A percentile compares a stretch with the other conserved stretches of the same genome.
These are phyloP conservation scores for Periplaneta americana DNA, from an alignment of 1,140 invertebrate genomes.

Conservation along the genomic window DNA sequence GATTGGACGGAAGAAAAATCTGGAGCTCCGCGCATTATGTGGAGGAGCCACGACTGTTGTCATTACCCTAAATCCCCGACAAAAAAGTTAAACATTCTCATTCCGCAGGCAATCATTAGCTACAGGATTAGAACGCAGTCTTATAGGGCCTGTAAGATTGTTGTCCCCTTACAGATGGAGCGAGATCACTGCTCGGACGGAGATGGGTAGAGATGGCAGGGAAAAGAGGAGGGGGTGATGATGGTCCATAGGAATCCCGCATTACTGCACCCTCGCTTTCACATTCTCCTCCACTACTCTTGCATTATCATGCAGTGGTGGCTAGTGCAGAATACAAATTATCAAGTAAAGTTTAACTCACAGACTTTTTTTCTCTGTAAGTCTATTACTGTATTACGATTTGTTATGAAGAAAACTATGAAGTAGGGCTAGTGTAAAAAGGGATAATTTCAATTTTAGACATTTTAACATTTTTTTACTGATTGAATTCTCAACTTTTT, in stretches of 20 bases:
- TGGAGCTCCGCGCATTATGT: not conserved
- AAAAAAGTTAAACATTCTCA: not conserved
- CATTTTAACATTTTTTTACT: too few relatives aligned
- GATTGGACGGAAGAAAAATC: not conserved
- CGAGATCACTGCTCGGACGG: not conserved
- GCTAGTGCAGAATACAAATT: not conserved
- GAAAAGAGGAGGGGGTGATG: not conserved
- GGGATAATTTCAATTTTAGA: too few relatives aligned
- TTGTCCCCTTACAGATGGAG: too few relatives aligned
- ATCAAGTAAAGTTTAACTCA: too few relatives aligned
- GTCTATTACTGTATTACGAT: too few relatives aligned
- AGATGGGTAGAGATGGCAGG: too few relatives aligned
- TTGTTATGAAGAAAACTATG: too few relatives aligned
- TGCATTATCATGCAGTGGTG: not conserved
- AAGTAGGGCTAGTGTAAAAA: too few relatives aligned
- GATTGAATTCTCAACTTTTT: too few relatives aligned
- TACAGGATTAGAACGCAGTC: not conserved
- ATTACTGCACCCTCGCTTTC: not conserved
- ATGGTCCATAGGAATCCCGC: not conserved
- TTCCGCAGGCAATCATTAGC: not conserved
- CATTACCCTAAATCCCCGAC: not conserved
- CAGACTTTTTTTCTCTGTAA: too few relatives aligned
- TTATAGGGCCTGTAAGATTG: not conserved
- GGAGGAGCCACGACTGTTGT: not conserved
- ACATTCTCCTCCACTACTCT: not conserved